Percentiles rank a stretch among this genome's conserved stretches.
These are phyloP conservation scores for Mesoligia furuncula DNA, from an alignment of 2,888 invertebrate species.

Conservation along the genomic window DNA sequence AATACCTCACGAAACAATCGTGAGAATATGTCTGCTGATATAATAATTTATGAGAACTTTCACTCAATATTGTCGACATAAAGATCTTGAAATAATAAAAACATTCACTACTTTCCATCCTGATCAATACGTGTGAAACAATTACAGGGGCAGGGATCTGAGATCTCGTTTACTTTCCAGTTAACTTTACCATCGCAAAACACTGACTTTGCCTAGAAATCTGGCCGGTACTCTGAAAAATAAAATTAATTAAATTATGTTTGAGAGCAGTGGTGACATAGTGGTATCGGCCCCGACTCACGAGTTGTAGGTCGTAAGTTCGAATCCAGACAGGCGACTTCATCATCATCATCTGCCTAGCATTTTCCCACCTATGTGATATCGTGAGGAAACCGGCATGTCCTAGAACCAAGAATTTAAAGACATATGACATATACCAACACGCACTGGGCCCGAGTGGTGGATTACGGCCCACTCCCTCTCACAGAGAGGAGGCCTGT, in stretches of 20 bases:
- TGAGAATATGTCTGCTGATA: slow-evolving; percentile 45
- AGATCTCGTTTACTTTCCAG: background rate
- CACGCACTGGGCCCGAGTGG: too few relatives aligned
- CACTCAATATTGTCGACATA: slow-evolving; percentile 18
- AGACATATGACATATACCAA: too few relatives aligned
- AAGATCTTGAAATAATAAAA: slow-evolving; percentile 28
- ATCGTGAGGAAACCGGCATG: background rate
- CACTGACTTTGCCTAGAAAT: background rate
- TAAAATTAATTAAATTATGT: background rate
- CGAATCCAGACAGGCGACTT: too few relatives aligned
- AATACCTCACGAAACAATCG: slow-evolving; percentile 47
- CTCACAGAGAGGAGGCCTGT: too few relatives aligned
- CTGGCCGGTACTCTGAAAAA: background rate
- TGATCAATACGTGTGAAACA: slow-evolving; percentile 23
- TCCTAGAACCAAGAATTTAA: too few relatives aligned
- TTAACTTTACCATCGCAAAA: background rate
- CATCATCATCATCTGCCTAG: too few relatives aligned
- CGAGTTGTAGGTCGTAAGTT: too few relatives aligned
- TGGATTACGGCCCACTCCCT: too few relatives aligned
- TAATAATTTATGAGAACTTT: slow-evolving; percentile 35
- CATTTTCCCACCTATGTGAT: too few relatives aligned
- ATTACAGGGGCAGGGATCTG: background rate
- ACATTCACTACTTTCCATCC: background rate
- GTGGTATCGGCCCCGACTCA: too few relatives aligned
- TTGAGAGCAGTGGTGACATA: background rate